phyloP scores from a whole-genome alignment of 2,113 vertebrate genomes.

The Nibea albiflora region DNA sequence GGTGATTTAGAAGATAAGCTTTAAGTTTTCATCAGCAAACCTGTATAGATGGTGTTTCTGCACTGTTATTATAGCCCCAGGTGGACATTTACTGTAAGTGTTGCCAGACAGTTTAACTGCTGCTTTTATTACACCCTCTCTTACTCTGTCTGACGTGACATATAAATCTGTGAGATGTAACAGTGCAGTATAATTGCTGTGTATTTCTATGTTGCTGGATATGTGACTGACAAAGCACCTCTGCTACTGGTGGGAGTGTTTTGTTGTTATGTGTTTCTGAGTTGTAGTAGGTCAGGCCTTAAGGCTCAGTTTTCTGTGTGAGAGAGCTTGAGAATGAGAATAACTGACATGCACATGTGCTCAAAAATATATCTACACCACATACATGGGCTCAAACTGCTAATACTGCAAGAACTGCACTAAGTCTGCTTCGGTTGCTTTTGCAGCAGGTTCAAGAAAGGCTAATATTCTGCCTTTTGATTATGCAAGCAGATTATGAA shows the following conservation, averaged over 20 bases:
- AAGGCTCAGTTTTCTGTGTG: not conserved
- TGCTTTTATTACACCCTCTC: conserved; percentile 50
- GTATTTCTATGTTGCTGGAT: conserved; percentile 11
- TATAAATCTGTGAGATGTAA: conserved; percentile 29
- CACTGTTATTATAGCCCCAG: conserved; percentile 38
- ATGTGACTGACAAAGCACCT: conserved; percentile 4
- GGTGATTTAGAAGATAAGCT: conserved; percentile 29
- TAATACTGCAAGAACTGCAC: not conserved
- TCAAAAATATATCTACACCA: not conserved
- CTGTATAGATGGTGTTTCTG: conserved; percentile 21
- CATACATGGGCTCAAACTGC: not conserved
- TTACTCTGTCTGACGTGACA: conserved; percentile 24
- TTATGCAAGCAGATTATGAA: not conserved
- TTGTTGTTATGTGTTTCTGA: conserved; percentile 3
- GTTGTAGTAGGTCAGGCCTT: not conserved
- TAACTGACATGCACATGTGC: conserved; percentile 1
- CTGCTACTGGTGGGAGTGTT: not conserved
- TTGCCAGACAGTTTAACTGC: conserved; percentile 52
- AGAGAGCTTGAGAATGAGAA: not conserved
- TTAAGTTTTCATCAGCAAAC: conserved; percentile 10
- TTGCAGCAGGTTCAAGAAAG: not conserved
- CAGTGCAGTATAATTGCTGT: conserved; percentile 10
- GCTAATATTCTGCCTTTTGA: not conserved
- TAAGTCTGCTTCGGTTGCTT: not conserved
- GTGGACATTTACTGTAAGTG: conserved; percentile 32